Conservation (phyloP, 2,888 invertebrate species). For the Hirtodrosophila confusa region DNA sequence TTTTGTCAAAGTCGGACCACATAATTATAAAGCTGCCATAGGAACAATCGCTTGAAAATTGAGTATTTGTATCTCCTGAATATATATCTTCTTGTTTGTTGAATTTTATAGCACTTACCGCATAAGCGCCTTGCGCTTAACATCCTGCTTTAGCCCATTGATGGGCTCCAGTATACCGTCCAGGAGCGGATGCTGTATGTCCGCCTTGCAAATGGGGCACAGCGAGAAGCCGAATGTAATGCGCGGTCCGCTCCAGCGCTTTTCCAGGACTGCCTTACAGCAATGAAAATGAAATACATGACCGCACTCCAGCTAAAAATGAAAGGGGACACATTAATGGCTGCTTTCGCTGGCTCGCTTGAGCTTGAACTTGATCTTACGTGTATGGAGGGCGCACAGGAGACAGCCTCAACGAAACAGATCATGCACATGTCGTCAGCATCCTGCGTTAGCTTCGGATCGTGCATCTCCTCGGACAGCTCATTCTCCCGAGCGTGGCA, state of each 20-base stretch:
- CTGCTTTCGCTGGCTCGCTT: too few relatives aligned
- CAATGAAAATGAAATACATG: slow-evolving; percentile 98
- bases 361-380: slow-evolving; percentile 82
- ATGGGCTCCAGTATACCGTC: slow-evolving; percentile 92
- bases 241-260: slow-evolving; percentile 96
- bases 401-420: slow-evolving; percentile 98
- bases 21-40: too few relatives aligned
- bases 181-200: slow-evolving; percentile 93
- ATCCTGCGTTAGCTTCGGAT: slow-evolving; percentile 92
- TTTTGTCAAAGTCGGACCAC: too few relatives aligned
- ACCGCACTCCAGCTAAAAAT: slow-evolving; percentile 92
- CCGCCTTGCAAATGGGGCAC: slow-evolving; percentile 97
- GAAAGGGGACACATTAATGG: too few relatives aligned
- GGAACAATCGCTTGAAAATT: too few relatives aligned
- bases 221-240: slow-evolving; percentile 98
- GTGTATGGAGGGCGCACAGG: slow-evolving; percentile 97
- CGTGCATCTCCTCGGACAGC: slow-evolving; percentile 78
- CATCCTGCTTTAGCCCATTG: slow-evolving; percentile 93
- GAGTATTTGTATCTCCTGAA: too few relatives aligned
- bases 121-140: slow-evolving; percentile 96
- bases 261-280: slow-evolving; percentile 92
- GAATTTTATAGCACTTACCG: slow-evolving; percentile 83
- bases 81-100: too few relatives aligned
- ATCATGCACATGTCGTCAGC: slow-evolving; percentile 99
- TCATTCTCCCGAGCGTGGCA: slow-evolving; percentile 86